These are phyloP conservation scores for Pantelozetes paolii DNA, from an alignment of 2,888 invertebrate genomes.

Conservation along the genomic window DNA sequence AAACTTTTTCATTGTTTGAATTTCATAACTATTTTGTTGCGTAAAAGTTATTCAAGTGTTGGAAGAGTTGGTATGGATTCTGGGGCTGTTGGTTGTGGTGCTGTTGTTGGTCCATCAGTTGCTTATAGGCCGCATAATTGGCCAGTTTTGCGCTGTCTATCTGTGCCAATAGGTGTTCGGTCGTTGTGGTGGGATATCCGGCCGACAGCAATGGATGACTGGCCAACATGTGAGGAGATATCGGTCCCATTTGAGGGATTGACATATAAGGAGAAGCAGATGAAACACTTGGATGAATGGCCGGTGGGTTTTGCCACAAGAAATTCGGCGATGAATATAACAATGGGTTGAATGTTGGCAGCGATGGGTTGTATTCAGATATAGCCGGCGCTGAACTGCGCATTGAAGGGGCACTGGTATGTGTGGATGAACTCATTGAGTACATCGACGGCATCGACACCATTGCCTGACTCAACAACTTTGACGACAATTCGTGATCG, in stretches of 20 bases:
- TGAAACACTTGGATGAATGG: background rate
- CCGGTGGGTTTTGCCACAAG: conserved; percentile 16
- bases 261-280: conserved; percentile 6
- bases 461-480: background rate
- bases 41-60: conserved; percentile 26
- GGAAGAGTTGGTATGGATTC: conserved; percentile 30
- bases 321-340: conserved; percentile 12
- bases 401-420: background rate
- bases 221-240: conserved; percentile 18
- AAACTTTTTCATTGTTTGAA: background rate
- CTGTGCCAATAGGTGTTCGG: conserved; percentile 15
- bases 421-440: background rate
- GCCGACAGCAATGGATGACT: conserved; percentile 12
- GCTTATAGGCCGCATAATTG: conserved; percentile 16
- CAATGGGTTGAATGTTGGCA: conserved; percentile 40
- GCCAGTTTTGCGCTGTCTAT: background rate
- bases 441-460: background rate
- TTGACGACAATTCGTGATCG: background rate
- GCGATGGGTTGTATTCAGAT: conserved; percentile 45
- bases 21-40: conserved; percentile 21
- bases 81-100: conserved; percentile 14
- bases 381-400: conserved; percentile 40
- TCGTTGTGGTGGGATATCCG: background rate
- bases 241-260: background rate
- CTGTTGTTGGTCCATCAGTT: conserved; percentile 15